These are phyloP conservation scores for Eudasyphora cyanicolor DNA, from an alignment of 2,888 invertebrate genomes.

Conservation along the genomic window DNA sequence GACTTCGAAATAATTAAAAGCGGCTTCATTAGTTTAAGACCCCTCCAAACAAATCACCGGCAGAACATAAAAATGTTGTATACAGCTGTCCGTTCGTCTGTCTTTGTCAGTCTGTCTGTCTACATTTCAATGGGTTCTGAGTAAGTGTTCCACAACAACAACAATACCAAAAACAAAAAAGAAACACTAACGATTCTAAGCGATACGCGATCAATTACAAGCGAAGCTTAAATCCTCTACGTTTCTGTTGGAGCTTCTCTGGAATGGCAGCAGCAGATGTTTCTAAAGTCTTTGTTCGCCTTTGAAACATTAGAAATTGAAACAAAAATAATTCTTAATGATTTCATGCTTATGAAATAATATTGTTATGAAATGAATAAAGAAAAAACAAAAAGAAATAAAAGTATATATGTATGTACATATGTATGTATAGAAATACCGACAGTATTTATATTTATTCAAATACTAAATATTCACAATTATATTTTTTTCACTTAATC, in stretches of 20 bases:
- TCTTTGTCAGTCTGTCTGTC: no score
- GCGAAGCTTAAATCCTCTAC: conserved; percentile 33
- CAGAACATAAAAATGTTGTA: neutral
- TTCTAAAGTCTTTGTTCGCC: neutral
- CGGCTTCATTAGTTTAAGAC: conserved; percentile 19
- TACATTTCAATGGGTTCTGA: neutral
- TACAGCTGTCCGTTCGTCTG: no score
- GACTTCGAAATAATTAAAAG: conserved; percentile 9
- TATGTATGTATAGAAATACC: neutral
- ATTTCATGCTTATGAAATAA: conserved; percentile 27
- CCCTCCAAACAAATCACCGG: neutral
- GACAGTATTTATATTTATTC: neutral
- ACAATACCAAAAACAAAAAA: no score
- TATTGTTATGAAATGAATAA: neutral
- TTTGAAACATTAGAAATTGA: neutral
- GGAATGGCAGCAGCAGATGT: conserved; percentile 11
- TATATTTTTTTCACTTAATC: neutral
- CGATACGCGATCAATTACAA: conserved; percentile 14
- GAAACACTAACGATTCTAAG: neutral
- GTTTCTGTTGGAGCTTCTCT: neutral
- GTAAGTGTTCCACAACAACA: neutral
- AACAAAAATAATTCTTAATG: neutral
- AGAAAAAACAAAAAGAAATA: neutral
- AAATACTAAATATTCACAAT: conserved; percentile 4
- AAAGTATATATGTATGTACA: neutral